Base-by-base conservation (phyloP, 2,797 vertebrate genomes). In the Sebastes elongatus region DNA sequence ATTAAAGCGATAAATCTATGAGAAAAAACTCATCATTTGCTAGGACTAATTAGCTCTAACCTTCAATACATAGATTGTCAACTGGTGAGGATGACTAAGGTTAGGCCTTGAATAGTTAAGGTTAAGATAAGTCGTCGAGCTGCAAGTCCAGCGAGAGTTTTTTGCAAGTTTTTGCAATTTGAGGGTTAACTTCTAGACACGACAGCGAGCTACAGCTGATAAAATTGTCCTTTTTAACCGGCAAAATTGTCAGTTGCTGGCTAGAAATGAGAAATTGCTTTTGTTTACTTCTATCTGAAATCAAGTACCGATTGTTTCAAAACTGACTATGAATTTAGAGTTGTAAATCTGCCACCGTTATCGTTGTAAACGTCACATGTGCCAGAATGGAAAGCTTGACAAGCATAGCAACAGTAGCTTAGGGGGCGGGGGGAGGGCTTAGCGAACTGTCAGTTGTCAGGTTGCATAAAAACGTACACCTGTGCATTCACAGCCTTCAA, bases 371-470 rank as follows among this genome's bases (percentile, higher is more conserved):
- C 28, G 11, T 3, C 4, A 59, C 28, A 56, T 16, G 14, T 13
- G 30, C 55, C 69, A 59, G 69, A 71, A 57, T 25, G 22, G 13
- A 67, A 57, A 69, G 6, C 35, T 67, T 23, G 53, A 56, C 74
- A 56, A 65, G 65, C 23, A 52, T 14, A 61, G 52, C 73, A 30
- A 67, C 59, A 32, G 55, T 49, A 69, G 49, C 73, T 30, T 5
- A 27, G 27, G 27, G 27, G 27, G 27, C 1, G 4, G 25, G 20
- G 13, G 23, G 22, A 28, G 32, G 22, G 68, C n/a, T 71, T 23
- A 59, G n/a, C n/a, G 1, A 53, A 55, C 1, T 14, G 42, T 73
- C 74, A 74, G 6, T 1, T 38, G 28, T 61, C 53, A 10, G n/a
- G 25, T 56, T 57, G 46, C 18, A 35, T 42, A 81, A 59, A 85